phyloP scores from a whole-genome alignment of 2,888 invertebrate genomes.

The Conops quadrifasciatus region DNA sequence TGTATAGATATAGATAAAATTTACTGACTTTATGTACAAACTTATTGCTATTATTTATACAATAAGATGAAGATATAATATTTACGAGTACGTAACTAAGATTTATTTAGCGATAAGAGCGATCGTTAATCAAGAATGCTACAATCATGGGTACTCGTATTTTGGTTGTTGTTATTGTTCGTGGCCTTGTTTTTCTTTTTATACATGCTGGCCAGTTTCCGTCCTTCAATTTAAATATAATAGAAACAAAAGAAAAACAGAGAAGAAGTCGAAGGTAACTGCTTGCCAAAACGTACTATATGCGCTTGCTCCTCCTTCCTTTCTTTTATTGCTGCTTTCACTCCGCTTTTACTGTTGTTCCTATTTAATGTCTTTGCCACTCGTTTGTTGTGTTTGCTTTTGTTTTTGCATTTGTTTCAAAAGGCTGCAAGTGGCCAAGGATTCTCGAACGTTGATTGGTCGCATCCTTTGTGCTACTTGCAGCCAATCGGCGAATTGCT shows the following conservation, averaged over 20 bases:
- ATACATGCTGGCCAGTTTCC: too few species aligned
- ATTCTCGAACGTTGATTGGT: conserved; percentile 14
- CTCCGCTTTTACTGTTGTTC: neutral
- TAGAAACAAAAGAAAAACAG: too few species aligned
- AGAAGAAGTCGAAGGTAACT: neutral
- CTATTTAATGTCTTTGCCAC: neutral
- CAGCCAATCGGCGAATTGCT: conserved; percentile 33
- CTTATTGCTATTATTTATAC: neutral
- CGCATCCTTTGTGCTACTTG: conserved; percentile 25
- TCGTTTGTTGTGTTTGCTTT: neutral
- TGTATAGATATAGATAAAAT: neutral
- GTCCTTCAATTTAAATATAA: too few species aligned
- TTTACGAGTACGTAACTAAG: too few species aligned
- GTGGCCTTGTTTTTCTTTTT: too few species aligned
- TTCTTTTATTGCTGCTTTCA: neutral
- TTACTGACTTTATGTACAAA: conserved; percentile 1
- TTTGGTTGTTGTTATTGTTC: too few species aligned
- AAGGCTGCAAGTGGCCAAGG: conserved; percentile 23
- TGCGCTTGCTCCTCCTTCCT: conserved; percentile 3
- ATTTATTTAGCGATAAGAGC: too few species aligned
- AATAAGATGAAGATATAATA: too few species aligned
- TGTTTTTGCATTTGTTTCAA: neutral
- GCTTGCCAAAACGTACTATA: neutral
- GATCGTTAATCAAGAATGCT: too few species aligned
- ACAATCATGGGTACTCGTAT: too few species aligned